A percentile compares a stretch with the other conserved stretches of the same genome.
Evolutionary conservation across 2,888 invertebrate genomes (phyloP).

Genomic region (Bhutanitis thaidina): DNA sequence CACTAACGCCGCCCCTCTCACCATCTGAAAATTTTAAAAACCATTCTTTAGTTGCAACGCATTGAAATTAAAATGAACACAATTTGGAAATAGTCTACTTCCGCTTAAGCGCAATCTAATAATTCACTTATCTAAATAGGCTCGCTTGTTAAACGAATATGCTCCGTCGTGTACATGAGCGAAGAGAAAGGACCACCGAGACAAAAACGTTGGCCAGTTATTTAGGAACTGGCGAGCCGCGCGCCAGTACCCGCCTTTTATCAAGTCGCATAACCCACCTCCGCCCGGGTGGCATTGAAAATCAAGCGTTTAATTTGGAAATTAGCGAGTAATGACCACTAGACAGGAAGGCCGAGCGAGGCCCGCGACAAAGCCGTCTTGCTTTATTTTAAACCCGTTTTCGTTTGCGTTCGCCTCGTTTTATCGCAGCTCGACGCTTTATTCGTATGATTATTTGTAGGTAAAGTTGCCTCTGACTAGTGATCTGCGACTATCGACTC

Average conservation of each 20-base stretch:
- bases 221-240: conserved; percentile 66
- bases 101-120: conserved; percentile 26
- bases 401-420: conserved; percentile 32
- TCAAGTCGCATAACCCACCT: conserved; percentile 63
- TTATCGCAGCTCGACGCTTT: conserved; percentile 26
- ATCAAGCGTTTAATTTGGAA: conserved; percentile 76
- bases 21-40: conserved; percentile 75
- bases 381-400: conserved; percentile 33
- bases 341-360: conserved; percentile 66
- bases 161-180: conserved; percentile 56
- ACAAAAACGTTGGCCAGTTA: conserved; percentile 65
- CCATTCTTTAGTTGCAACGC: conserved; percentile 50
- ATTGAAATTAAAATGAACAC: conserved; percentile 13
- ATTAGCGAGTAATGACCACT: conserved; percentile 68
- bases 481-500: conserved; percentile 27
- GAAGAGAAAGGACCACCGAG: conserved; percentile 72
- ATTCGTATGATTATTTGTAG: conserved; percentile 14
- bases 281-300: conserved; percentile 75
- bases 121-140: conserved; percentile 70
- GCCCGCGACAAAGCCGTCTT: conserved; percentile 57
- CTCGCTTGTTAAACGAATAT: conserved; percentile 53
- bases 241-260: conserved; percentile 72
- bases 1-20: conserved; percentile 77
- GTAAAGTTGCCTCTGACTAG: conserved; percentile 28
- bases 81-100: conserved; percentile 10